Percentiles rank a stretch among this genome's conserved stretches.
phyloP scores from a whole-genome alignment of 2,888 invertebrate genomes.

The Gymnoscelis rufifasciata region DNA sequence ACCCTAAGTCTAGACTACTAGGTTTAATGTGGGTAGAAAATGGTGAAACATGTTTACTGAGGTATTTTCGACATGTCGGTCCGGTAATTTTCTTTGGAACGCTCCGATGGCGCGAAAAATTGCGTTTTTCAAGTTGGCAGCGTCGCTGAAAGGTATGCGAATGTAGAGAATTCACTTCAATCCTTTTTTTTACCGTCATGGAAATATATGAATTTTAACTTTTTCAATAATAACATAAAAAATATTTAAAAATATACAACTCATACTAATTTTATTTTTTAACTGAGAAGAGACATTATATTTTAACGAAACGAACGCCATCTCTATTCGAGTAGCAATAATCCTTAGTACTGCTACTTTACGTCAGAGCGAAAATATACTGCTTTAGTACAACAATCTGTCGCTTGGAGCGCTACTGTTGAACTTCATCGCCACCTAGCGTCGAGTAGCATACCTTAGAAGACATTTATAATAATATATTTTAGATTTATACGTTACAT shows the following conservation, averaged over 20 bases:
- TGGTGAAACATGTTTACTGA: constrained; percentile 38
- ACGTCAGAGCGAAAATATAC: constrained; percentile 25
- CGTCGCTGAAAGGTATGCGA: constrained; percentile 36
- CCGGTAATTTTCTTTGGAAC: constrained; percentile 70
- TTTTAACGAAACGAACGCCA: constrained; percentile 20
- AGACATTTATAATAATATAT: too few relatives aligned
- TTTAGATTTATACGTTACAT: too few relatives aligned
- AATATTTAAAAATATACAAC: too few relatives aligned
- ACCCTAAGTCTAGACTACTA: constrained; percentile 29
- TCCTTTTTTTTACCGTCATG: too few relatives aligned
- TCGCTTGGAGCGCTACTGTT: constrained; percentile 25
- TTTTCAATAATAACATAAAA: too few relatives aligned
- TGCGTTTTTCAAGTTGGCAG: constrained; percentile 63
- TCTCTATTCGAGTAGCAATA: constrained; percentile 31
- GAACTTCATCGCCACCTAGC: constrained; percentile 36
- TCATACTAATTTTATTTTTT: too few relatives aligned
- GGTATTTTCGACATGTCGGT: constrained; percentile 53
- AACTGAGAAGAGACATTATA: too few relatives aligned
- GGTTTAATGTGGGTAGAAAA: constrained; percentile 16
- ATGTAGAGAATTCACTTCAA: constrained; percentile 14
- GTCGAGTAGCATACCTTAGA: constrained; percentile 37
- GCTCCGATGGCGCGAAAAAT: constrained; percentile 71
- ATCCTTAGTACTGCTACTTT: constrained; percentile 18
- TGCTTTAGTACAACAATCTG: constrained; percentile 16
- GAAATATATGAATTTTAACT: too few relatives aligned